Conservation (phyloP, 2,888 invertebrate species). For the Ectemnius cavifrons region DNA sequence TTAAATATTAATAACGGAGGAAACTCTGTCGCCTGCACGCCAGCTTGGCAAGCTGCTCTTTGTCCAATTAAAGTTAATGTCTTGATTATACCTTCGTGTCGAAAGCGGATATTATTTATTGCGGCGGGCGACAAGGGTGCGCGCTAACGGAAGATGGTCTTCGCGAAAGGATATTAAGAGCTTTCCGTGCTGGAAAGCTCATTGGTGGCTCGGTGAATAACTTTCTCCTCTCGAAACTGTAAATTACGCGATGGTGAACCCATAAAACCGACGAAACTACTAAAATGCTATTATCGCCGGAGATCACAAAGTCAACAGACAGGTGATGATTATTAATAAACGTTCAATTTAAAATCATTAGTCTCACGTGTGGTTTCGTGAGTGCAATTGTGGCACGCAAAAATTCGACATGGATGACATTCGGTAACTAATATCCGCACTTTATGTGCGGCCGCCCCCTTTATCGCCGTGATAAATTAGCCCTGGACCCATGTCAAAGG, state of each 20-base stretch:
- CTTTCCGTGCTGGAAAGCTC: neutral
- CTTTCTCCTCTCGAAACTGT: too few species aligned
- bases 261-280: too few species aligned
- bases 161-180: neutral
- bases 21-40: conserved; percentile 54
- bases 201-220: too few species aligned
- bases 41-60: conserved; percentile 49
- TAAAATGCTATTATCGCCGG: too few species aligned
- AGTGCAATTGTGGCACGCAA: conserved; percentile 37
- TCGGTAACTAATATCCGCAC: conserved; percentile 64
- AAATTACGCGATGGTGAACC: too few species aligned
- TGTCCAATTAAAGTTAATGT: conserved; percentile 70
- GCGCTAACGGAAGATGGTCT: neutral
- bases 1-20: conserved; percentile 71
- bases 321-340: too few species aligned
- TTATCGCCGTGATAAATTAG: conserved; percentile 66
- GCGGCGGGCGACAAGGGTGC: conserved; percentile 11
- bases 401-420: conserved; percentile 56
- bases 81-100: conserved; percentile 60
- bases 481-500: conserved; percentile 62
- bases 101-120: conserved; percentile 57
- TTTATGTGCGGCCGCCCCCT: conserved; percentile 56
- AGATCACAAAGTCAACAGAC: too few species aligned
- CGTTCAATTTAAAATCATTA: too few species aligned
- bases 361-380: conserved; percentile 24